Evolutionary conservation across 2,113 vertebrate genomes (phyloP).

Genomic region (Pycnonotus jocosus): DNA sequence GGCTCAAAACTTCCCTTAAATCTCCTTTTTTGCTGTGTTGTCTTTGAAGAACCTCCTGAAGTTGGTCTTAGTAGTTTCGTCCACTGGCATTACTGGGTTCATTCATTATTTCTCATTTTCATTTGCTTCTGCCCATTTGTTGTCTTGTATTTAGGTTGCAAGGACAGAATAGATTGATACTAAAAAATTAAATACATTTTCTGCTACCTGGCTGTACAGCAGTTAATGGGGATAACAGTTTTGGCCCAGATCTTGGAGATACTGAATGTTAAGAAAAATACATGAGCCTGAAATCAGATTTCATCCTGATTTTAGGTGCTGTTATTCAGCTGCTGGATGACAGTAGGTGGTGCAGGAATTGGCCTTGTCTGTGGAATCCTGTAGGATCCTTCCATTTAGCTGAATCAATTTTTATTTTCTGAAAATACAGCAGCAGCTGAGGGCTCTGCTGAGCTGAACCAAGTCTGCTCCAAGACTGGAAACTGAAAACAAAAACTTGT

Average conservation of each 20-base stretch:
- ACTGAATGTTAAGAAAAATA: background rate
- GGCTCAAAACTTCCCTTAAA: background rate
- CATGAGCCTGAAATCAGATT: background rate
- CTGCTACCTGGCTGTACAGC: background rate
- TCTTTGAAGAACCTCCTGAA: background rate
- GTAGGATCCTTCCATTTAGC: background rate
- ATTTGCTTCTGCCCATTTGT: background rate
- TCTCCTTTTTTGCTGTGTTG: background rate
- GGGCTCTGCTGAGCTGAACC: background rate
- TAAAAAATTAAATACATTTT: background rate
- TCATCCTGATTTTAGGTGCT: background rate
- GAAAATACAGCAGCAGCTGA: background rate
- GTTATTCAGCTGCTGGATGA: background rate
- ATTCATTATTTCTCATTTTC: background rate
- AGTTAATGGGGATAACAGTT: background rate
- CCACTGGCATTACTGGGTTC: background rate
- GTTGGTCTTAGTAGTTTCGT: background rate
- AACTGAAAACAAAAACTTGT: background rate
- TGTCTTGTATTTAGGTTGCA: background rate
- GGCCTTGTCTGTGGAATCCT: background rate
- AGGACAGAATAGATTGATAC: background rate
- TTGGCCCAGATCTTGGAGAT: background rate
- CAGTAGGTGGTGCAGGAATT: background rate
- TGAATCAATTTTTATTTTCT: background rate
- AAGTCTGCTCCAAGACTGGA: background rate